These are phyloP conservation scores for Sphaeramia orbicularis DNA, from an alignment of 2,797 vertebrate genomes.

Conservation along the genomic window DNA sequence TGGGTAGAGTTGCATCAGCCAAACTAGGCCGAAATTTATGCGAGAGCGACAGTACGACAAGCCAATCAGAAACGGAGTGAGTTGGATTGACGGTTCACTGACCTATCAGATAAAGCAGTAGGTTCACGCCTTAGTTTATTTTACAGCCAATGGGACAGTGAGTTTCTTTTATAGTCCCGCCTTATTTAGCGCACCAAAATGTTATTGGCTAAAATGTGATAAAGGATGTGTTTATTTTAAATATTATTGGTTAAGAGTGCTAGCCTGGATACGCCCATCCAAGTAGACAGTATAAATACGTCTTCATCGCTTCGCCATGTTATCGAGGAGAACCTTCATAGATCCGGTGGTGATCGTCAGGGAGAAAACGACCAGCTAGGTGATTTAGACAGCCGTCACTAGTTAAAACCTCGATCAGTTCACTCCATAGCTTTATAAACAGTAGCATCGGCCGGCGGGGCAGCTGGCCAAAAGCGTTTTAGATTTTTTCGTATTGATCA, in stretches of 20 bases:
- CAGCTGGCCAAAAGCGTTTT: conserved; percentile 36
- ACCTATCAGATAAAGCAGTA: conserved; percentile 27
- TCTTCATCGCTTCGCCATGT: conserved; percentile 23
- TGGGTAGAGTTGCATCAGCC: conserved; percentile 84
- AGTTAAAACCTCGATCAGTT: background rate
- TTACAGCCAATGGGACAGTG: conserved; percentile 50
- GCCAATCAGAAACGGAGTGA: conserved; percentile 47
- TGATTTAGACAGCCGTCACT: background rate
- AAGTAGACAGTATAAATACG: conserved; percentile 44
- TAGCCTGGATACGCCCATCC: background rate
- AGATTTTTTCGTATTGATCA: conserved; percentile 2
- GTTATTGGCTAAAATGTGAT: conserved; percentile 46
- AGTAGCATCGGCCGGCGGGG: conserved; percentile 16
- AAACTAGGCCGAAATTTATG: background rate
- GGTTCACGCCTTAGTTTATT: rapidly evolving
- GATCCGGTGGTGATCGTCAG: rapidly evolving
- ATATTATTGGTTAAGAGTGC: conserved; percentile 65
- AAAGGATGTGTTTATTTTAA: rapidly evolving
- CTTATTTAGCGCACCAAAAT: conserved; percentile 32
- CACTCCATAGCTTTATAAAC: rapidly evolving
- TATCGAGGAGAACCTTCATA: conserved; percentile 28
- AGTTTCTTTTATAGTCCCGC: background rate
- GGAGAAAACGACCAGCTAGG: rapidly evolving
- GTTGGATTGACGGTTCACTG: conserved; percentile 30
- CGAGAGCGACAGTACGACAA: conserved; percentile 40